Evolutionary conservation across 1,140 invertebrate species (phyloP).

Genomic region (Conus ventricosus): DNA sequence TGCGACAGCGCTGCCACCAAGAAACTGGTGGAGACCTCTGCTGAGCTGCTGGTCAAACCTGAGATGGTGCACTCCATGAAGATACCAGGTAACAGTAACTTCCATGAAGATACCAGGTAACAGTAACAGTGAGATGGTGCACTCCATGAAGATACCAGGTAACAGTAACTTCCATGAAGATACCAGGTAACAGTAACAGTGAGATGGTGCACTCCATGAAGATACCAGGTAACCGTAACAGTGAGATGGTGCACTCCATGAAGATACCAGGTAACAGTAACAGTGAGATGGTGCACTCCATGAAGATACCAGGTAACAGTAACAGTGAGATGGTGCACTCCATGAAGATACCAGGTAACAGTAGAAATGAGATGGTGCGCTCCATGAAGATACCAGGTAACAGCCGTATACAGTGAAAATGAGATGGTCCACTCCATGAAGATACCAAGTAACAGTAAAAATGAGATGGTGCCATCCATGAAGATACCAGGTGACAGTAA

Average conservation of each 20-base stretch:
- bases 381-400: constrained; percentile 37
- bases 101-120: constrained; percentile 31
- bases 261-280: constrained; percentile 20
- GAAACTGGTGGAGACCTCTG: constrained; percentile 33
- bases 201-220: no score
- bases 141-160: constrained; percentile 33
- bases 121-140: constrained; percentile 17
- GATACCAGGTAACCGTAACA: no score
- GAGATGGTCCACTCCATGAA: no score
- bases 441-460: no score
- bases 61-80: constrained; percentile 42
- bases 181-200: constrained; percentile 23
- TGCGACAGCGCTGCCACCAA: constrained; percentile 40
- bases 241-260: not conserved
- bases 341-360: constrained; percentile 30
- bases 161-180: constrained; percentile 30
- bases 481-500: no score
- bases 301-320: constrained; percentile 25
- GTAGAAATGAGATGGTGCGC: constrained; percentile 31
- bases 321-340: constrained; percentile 27
- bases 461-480: no score
- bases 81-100: constrained; percentile 17
- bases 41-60: constrained; percentile 37
- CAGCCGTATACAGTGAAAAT: no score
- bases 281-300: constrained; percentile 33